These are phyloP conservation scores for Micromussa lordhowensis DNA, from an alignment of 92 coral and sea anemone genomes.

Conservation along the genomic window DNA sequence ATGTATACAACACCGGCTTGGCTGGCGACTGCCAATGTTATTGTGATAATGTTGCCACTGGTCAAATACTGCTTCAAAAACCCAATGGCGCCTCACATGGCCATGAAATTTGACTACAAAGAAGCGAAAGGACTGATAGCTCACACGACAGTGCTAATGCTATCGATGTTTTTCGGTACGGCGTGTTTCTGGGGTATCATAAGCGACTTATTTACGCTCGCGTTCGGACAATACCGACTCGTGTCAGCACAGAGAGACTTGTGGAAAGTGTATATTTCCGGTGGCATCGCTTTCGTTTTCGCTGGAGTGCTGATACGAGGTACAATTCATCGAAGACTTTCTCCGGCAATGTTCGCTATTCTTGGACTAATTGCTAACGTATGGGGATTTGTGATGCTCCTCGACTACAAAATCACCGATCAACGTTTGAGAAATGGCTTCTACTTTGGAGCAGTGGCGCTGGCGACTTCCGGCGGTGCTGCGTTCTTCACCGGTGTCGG, in stretches of 20 bases:
- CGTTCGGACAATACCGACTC: constrained; percentile 93
- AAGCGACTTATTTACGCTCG: constrained; percentile 84
- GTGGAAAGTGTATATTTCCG: constrained; percentile 93
- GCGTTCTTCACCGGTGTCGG: constrained; percentile 89
- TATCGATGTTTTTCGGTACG: constrained; percentile 75
- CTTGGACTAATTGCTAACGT: constrained; percentile 78
- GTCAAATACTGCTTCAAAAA: constrained; percentile 86
- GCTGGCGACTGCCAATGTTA: constrained; percentile 82
- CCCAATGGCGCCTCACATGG: constrained; percentile 95
- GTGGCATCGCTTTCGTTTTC: constrained; percentile 73
- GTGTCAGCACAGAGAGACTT: constrained; percentile 65
- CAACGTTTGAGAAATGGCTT: constrained; percentile 55
- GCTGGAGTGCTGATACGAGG: constrained; percentile 73
- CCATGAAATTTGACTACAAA: constrained; percentile 84
- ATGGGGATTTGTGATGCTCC: constrained; percentile 75
- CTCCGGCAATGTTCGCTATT: constrained; percentile 74
- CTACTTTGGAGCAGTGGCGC: constrained; percentile 80
- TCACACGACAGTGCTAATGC: constrained; percentile 72
- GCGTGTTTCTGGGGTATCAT: constrained; percentile 89
- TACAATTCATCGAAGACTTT: constrained; percentile 75
- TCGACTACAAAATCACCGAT: constrained; percentile 65
- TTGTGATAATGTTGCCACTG: constrained; percentile 81
- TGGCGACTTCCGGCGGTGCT: constrained; percentile 93
- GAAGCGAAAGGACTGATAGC: constrained; percentile 84
- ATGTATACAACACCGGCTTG: constrained; percentile 90